Evolutionary conservation across 2,888 invertebrate species (phyloP).

Genomic region (Dorcus hopei): DNA sequence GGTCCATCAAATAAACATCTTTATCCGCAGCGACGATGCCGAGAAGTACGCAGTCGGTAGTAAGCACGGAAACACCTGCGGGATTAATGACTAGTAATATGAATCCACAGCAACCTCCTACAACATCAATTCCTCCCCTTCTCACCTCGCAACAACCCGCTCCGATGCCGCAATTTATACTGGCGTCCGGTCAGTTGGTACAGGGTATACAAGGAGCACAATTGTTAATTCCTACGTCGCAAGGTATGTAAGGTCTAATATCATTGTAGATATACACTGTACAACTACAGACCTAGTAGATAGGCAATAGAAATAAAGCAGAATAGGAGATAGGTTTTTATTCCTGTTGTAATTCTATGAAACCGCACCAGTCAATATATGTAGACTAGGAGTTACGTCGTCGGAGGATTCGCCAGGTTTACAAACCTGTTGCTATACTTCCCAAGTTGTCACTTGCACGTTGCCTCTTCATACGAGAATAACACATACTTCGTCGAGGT

Average conservation of each 20-base stretch:
- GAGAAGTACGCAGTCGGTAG: slow-evolving; percentile 19
- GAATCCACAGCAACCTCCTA: slow-evolving; percentile 29
- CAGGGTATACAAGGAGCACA: slow-evolving; percentile 93
- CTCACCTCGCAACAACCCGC: slow-evolving; percentile 59
- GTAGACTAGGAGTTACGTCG: too few species aligned
- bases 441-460: too few species aligned
- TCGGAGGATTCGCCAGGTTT: too few species aligned
- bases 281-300: too few species aligned
- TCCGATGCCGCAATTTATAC: slow-evolving; percentile 86
- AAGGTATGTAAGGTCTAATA: slow-evolving; percentile 60
- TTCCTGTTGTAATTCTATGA: too few species aligned
- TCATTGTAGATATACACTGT: too few species aligned
- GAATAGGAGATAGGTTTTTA: too few species aligned
- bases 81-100: slow-evolving; percentile 25
- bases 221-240: slow-evolving; percentile 90
- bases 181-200: slow-evolving; percentile 87
- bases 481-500: too few species aligned
- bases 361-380: too few species aligned
- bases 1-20: not conserved
- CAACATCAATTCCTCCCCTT: slow-evolving; percentile 57
- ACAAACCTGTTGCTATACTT: too few species aligned
- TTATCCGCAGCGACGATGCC: slow-evolving; percentile 8
- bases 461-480: too few species aligned
- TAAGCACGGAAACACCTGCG: slow-evolving; percentile 21
- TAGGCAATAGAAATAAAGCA: too few species aligned